These are phyloP conservation scores for Halocaridina rubra DNA, from an alignment of 2,888 invertebrate species.

Conservation along the genomic window DNA sequence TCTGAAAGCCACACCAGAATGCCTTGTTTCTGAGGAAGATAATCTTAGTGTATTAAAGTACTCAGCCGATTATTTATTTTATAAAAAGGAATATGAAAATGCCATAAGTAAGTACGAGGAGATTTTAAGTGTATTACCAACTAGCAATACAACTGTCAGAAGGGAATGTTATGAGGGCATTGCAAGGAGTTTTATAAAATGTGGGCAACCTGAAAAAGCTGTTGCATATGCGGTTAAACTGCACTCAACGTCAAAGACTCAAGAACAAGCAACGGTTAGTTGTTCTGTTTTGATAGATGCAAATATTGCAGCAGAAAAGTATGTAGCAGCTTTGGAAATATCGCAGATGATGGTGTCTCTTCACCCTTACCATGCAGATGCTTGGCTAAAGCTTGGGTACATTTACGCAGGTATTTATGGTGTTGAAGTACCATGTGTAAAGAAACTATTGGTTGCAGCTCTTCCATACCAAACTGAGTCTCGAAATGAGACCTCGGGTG, in stretches of 20 bases:
- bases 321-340: not conserved
- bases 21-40: constrained; percentile 37
- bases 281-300: constrained; percentile 33
- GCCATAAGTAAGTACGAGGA: constrained; percentile 34
- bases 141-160: constrained; percentile 20
- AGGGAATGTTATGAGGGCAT: constrained; percentile 52
- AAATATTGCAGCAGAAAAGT: not conserved
- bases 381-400: constrained; percentile 39
- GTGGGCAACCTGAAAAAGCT: not conserved
- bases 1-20: not conserved
- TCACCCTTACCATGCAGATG: constrained; percentile 23
- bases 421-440: constrained; percentile 15
- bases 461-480: not conserved
- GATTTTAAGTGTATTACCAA: constrained; percentile 26
- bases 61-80: constrained; percentile 42
- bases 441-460: constrained; percentile 1
- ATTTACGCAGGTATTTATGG: constrained; percentile 7
- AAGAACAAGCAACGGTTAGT: constrained; percentile 38
- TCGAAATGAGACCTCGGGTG: not conserved
- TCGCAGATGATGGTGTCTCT: constrained; percentile 20
- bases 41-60: constrained; percentile 27
- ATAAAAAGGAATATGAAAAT: constrained; percentile 25
- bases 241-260: constrained; percentile 33
- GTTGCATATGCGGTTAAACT: constrained; percentile 31
- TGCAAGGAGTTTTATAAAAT: constrained; percentile 22